phyloP scores from a whole-genome alignment of 2,797 vertebrate genomes.

The Pygocentrus nattereri region DNA sequence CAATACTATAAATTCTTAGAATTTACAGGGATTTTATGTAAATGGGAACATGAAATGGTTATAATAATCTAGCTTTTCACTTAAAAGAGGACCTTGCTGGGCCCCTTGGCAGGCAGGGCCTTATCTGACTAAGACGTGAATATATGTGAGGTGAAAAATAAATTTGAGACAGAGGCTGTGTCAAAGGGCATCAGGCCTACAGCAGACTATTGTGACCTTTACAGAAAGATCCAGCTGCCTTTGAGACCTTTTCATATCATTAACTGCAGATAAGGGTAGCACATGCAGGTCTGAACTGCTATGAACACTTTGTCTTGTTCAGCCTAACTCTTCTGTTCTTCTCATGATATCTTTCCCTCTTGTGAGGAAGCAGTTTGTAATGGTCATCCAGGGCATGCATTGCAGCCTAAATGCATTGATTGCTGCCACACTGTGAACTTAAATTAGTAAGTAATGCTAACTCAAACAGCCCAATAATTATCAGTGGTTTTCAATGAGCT shows the following conservation, averaged over 20 bases:
- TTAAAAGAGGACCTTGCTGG: background rate
- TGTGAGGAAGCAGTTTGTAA: background rate
- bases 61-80: no score
- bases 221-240: background rate
- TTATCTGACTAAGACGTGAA: background rate
- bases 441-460: no score
- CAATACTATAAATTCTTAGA: no score
- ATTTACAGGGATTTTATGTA: no score
- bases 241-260: constrained; percentile 44
- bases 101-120: background rate
- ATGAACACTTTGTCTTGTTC: background rate
- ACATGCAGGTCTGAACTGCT: background rate
- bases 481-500: no score
- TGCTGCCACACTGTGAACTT: no score
- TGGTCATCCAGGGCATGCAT: background rate
- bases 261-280: constrained; percentile 5
- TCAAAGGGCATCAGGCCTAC: constrained; percentile 35
- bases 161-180: background rate
- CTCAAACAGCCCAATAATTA: no score
- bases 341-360: background rate
- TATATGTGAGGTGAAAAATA: background rate
- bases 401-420: no score
- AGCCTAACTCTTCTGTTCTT: background rate
- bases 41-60: no score
- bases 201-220: constrained; percentile 38